These are phyloP conservation scores for Siniperca undulata DNA, from an alignment of 2,797 vertebrate species.

Conservation along the genomic window DNA sequence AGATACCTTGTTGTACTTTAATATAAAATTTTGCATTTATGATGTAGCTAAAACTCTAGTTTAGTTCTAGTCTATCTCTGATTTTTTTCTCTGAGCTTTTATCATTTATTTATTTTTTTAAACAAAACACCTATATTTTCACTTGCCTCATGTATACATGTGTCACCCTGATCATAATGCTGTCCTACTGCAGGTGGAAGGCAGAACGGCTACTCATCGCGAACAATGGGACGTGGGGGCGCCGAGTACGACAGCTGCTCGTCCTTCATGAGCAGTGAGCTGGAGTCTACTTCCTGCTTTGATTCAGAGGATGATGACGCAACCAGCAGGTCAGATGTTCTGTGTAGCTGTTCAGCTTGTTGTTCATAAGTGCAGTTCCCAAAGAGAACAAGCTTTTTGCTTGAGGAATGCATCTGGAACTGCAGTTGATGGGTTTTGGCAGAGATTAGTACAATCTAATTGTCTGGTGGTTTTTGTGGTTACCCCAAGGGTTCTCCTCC, in stretches of 20 bases:
- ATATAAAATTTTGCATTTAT: background rate
- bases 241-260: slow-evolving; percentile 97
- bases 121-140: background rate
- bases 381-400: slow-evolving; percentile 1
- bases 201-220: slow-evolving; percentile 91
- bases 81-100: background rate
- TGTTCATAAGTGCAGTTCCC: slow-evolving; percentile 19
- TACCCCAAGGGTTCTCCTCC: slow-evolving; percentile 40
- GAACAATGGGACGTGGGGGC: slow-evolving; percentile 86
- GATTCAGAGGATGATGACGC: slow-evolving; percentile 98
- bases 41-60: background rate
- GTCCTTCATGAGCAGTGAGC: slow-evolving; percentile 99
- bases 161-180: background rate
- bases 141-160: background rate
- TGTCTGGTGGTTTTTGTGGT: slow-evolving; percentile 56
- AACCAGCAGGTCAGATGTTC: slow-evolving; percentile 92
- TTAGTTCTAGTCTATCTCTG: background rate
- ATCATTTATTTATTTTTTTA: background rate
- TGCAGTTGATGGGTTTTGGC: slow-evolving; percentile 41
- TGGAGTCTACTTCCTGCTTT: slow-evolving; percentile 99
- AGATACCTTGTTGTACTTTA: background rate
- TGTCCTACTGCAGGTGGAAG: slow-evolving; percentile 84
- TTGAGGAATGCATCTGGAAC: slow-evolving; percentile 45
- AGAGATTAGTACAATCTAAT: slow-evolving; percentile 46
- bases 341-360: background rate